phyloP scores from a whole-genome alignment of 1,140 invertebrate species.

The Trichomalopsis sarcophagae region DNA sequence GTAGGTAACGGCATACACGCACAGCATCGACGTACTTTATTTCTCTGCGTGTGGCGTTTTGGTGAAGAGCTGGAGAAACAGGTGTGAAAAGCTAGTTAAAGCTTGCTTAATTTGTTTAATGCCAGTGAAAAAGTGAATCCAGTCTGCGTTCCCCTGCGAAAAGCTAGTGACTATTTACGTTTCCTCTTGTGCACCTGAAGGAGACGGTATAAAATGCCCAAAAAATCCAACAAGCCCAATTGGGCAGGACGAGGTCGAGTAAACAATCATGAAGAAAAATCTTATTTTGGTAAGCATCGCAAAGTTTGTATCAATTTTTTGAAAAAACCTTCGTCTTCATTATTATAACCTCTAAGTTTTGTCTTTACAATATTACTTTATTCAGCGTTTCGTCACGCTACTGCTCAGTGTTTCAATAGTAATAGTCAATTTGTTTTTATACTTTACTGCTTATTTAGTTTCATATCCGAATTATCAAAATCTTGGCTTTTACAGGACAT shows the following conservation, averaged over 20 bases:
- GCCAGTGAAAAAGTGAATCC: neutral
- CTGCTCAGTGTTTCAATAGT: neutral
- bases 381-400: neutral
- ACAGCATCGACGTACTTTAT: neutral
- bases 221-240: slow-evolving; percentile 51
- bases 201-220: slow-evolving; percentile 55
- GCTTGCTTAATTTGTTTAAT: neutral
- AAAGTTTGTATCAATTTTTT: neutral
- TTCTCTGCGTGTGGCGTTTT: neutral
- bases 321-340: neutral
- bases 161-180: neutral
- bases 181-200: neutral
- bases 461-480: neutral
- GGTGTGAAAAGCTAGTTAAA: neutral
- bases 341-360: neutral
- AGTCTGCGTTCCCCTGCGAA: neutral
- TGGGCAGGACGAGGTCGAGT: slow-evolving; percentile 52
- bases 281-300: slow-evolving; percentile 57
- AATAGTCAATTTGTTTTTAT: neutral
- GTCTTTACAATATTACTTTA: neutral
- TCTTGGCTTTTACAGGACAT: slow-evolving; percentile 55
- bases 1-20: neutral
- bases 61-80: neutral
- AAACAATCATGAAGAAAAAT: slow-evolving; percentile 51
- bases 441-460: neutral